Percentiles rank a stretch among this genome's conserved stretches.
Evolutionary conservation across 2,888 invertebrate species (phyloP).

Genomic region (Scrobipalpa costella): DNA sequence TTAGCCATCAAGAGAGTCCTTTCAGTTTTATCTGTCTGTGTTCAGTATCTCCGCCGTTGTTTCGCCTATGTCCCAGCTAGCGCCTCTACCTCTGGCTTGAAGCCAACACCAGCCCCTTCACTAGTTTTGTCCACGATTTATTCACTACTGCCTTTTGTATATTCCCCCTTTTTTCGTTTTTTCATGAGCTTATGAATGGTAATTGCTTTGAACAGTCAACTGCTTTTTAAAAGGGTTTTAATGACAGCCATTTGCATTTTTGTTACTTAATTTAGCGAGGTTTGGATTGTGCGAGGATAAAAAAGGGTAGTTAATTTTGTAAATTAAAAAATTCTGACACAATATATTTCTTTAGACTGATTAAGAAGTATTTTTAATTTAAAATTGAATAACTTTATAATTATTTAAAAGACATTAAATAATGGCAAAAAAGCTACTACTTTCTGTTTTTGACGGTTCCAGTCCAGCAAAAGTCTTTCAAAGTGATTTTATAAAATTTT

Average conservation of each 20-base stretch:
- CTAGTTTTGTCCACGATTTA: constrained; percentile 40
- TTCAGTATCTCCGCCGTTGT: neutral
- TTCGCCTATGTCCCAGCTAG: constrained; percentile 15
- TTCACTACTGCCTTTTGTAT: constrained; percentile 39
- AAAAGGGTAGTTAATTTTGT: neutral
- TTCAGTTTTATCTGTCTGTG: neutral
- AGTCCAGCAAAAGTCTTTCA: too few species aligned
- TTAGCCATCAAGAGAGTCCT: neutral
- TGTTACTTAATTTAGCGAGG: constrained; percentile 1
- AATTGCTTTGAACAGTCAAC: constrained; percentile 30
- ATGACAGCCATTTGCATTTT: constrained; percentile 12
- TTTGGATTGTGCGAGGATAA: neutral
- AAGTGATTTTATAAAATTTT: too few species aligned
- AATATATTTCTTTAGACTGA: neutral
- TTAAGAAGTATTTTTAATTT: too few species aligned
- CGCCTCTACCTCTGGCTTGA: constrained; percentile 11
- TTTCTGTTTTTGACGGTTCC: too few species aligned
- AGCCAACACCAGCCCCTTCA: constrained; percentile 28
- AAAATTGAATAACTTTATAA: too few species aligned
- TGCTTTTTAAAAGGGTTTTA: constrained; percentile 30
- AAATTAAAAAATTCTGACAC: neutral
- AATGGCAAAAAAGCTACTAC: too few species aligned
- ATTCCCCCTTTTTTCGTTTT: constrained; percentile 42
- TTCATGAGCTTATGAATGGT: constrained; percentile 46
- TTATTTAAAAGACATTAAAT: too few species aligned